Conservation (phyloP, 1,140 invertebrate species). For the Portunus trituberculatus region DNA sequence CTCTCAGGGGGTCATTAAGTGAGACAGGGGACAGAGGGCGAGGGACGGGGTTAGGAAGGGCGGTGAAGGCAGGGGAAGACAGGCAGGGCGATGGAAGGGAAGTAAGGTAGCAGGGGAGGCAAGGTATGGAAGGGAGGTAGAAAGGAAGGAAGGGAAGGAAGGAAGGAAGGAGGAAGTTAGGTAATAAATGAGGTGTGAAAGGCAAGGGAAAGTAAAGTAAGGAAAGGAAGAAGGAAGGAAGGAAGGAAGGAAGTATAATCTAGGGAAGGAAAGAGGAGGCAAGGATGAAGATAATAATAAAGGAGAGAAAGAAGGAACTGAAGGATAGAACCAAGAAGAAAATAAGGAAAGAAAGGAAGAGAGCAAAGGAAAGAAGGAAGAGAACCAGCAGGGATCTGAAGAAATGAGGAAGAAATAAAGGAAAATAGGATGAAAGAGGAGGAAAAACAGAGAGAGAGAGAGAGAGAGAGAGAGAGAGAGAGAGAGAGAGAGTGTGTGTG, state of each 20-base stretch:
- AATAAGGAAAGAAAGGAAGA: too few species aligned
- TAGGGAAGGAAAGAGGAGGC: background rate
- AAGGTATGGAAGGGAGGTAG: background rate
- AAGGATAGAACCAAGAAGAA: too few species aligned
- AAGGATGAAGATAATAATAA: background rate
- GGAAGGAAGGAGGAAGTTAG: too few species aligned
- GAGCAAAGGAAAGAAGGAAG: too few species aligned
- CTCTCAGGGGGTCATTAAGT: conserved; percentile 12
- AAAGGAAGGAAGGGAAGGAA: too few species aligned
- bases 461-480: background rate
- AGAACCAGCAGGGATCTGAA: too few species aligned
- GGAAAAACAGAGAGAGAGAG: background rate
- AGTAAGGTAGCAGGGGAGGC: background rate
- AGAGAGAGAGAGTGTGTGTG: background rate
- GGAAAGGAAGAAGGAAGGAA: background rate
- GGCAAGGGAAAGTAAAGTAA: background rate
- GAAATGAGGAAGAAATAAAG: too few species aligned
- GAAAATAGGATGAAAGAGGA: background rate
- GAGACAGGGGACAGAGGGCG: background rate
- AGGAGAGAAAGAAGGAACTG: background rate
- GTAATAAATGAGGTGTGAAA: background rate
- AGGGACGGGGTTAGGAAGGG: background rate
- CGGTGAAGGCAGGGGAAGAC: background rate
- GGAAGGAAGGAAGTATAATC: background rate
- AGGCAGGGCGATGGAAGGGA: background rate